Conservation (phyloP, 2,888 invertebrate species). For the Yponomeuta plumbellus region DNA sequence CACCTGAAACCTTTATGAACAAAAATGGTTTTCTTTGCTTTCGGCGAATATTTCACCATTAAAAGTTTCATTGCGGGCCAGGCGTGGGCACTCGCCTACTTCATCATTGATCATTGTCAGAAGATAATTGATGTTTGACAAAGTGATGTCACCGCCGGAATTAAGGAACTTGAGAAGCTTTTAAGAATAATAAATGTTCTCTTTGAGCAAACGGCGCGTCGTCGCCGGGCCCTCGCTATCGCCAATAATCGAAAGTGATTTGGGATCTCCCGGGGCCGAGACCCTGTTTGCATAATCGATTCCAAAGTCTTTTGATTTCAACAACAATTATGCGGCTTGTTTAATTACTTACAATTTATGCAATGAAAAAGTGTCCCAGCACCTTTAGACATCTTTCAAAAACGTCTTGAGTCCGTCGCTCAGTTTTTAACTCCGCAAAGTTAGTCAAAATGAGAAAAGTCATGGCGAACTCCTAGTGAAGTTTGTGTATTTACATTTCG, state of each 20-base stretch:
- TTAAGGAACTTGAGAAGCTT: conserved; percentile 59
- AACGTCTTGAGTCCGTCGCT: neutral
- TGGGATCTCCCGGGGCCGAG: neutral
- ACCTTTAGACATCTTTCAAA: neutral
- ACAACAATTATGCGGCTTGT: neutral
- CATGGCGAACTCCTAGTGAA: neutral
- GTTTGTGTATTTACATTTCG: conserved; percentile 16
- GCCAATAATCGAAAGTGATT: conserved; percentile 17
- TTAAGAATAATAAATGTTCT: conserved; percentile 62
- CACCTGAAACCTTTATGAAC: neutral
- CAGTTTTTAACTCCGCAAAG: neutral
- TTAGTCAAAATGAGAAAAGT: conserved; percentile 11
- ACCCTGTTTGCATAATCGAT: neutral
- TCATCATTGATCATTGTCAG: conserved; percentile 68
- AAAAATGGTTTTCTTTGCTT: neutral
- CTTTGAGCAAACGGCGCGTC: conserved; percentile 27
- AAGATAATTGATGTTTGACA: conserved; percentile 68
- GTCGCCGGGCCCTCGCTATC: conserved; percentile 30
- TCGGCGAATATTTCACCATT: conserved; percentile 8
- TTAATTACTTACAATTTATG: conserved; percentile 3
- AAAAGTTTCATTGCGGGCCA: conserved; percentile 25
- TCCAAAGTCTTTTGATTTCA: neutral
- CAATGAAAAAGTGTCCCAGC: neutral
- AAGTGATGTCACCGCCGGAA: conserved; percentile 60
- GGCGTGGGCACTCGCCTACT: conserved; percentile 40